Base-by-base conservation (phyloP, 2,888 invertebrate species). In the Parascotia fuliginaria region DNA sequence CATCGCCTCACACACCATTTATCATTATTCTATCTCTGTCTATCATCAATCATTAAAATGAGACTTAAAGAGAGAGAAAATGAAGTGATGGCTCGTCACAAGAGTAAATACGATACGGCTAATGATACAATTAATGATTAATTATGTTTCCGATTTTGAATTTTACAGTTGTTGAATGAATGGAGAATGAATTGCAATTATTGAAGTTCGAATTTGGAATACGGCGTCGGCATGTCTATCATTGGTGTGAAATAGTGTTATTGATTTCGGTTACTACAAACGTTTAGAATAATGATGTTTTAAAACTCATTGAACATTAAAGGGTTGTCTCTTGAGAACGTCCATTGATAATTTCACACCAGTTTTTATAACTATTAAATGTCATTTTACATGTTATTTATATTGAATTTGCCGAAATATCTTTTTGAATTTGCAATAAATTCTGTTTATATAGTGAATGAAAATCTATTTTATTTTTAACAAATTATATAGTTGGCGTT, bases 21-120 rank as follows among this genome's bases (percentile, higher is more conserved):
- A 91, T 91, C 89, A 89, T 79, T 70, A 77, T 79, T 81, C 77
- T 77, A 72, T 70, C 69, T 75, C 69, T 60, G 58, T 65, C 65
- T 55, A 77, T 80, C 87, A 89, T 91, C 81, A 82, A 91, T 91
- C 91, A 90, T 83, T 77, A 60, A 83, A 92, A 92, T 89, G 89
- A 89, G 90, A 89, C 87, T 90, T 91, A 89, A 90, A 91, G 87
- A 85, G 88, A 90, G 85, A 89, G 87, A 91, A 91, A 89, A 92
- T 90, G 90, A 90, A 89, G 81, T 86, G 85, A 83, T 64, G 79
- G 77, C 71, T 76, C 79, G 76, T 82, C 64, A 54, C 64, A 47
- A 69, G 55, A 87, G 88, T 89, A 89, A 89, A 90, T 86, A 87
- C 75, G 81, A 81, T 77, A 73, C 75, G 60, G 75, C 79, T 86